phyloP scores from a whole-genome alignment of 2,113 vertebrate species.

The Anarhynchus alexandrinus region DNA sequence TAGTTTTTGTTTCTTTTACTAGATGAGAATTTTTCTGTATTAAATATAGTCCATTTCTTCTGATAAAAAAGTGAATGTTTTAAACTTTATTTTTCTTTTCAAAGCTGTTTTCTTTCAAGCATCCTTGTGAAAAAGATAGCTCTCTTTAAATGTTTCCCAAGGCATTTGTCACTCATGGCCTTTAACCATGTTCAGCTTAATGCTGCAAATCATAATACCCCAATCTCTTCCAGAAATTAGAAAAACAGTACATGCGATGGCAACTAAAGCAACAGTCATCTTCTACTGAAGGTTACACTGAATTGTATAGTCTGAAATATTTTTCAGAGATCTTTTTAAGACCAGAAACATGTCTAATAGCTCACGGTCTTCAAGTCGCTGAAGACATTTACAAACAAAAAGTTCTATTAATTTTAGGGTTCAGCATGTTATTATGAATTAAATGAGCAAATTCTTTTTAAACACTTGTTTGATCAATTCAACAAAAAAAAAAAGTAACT shows the following conservation, averaged over 20 bases:
- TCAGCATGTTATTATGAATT: not conserved
- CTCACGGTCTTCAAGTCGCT: not conserved
- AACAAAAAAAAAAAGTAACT: not conserved
- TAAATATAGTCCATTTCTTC: not conserved
- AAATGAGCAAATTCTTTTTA: not conserved
- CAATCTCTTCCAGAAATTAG: not conserved
- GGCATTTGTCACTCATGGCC: not conserved
- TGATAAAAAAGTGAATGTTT: not conserved
- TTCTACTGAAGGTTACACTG: not conserved
- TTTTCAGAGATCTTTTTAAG: not conserved
- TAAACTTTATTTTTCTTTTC: not conserved
- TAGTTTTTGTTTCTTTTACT: not conserved
- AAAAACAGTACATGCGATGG: not conserved
- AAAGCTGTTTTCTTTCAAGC: not conserved
- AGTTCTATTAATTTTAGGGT: not conserved
- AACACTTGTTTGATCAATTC: not conserved
- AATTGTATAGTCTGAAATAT: not conserved
- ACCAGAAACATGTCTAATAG: not conserved
- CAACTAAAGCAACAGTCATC: not conserved
- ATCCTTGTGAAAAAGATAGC: not conserved
- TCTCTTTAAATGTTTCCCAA: not conserved
- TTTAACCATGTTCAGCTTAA: not conserved
- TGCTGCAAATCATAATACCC: not conserved
- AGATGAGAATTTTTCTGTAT: not conserved
- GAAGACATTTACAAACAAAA: not conserved